Evolutionary conservation across 2,797 vertebrate genomes (phyloP), one percentile per base, ranked within the genome.

Genomic region (Helostoma temminkii): DNA sequence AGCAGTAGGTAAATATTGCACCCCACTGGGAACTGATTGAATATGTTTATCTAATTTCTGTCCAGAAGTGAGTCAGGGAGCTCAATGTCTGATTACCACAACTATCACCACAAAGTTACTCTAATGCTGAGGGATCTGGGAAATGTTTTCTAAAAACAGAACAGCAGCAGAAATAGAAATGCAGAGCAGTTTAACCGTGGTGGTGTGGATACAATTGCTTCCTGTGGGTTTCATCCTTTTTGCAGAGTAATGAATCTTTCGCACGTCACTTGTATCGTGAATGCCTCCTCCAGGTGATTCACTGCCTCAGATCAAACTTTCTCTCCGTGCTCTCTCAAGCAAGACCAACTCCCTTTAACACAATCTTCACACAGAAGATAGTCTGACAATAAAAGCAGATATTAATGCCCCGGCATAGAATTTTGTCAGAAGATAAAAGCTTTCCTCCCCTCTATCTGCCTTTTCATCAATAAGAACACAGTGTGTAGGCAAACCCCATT

Each of bases 391-490:
- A 83, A 84, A 89, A 77, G 83, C 83, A 85, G 85, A 84, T 90
- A 88, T 90, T 89, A 76, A 71, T 84, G 80, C 79, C 66, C 85
- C 41, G n/a, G 52, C 58, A 48, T 61, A 74, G 77, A 61, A 65
- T 81, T 87, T 90, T 85, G 83, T 92, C 80, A 87, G 81, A 81
- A 88, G 81, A 91, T 91, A 85, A 92, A 89, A 91, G 90, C 69
- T 66, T 73, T 70, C 76, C 79, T 81, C 63, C 63, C 74, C 68
- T 85, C 79, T 86, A 86, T 90, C 85, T 87, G 59, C 64, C 79
- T 76, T 88, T 85, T 80, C 89, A 88, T 92, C 88, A 91, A 76
- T 82, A 83, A 80, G 85, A 93, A 91, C 88, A 81, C 81, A 69
- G 79, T 68, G 78, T 81, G 80, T 84, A 89, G 81, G 82, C 80